Evolutionary conservation across 23 tunicate species (phyloP).

Genomic region (Ciona savignyi): DNA sequence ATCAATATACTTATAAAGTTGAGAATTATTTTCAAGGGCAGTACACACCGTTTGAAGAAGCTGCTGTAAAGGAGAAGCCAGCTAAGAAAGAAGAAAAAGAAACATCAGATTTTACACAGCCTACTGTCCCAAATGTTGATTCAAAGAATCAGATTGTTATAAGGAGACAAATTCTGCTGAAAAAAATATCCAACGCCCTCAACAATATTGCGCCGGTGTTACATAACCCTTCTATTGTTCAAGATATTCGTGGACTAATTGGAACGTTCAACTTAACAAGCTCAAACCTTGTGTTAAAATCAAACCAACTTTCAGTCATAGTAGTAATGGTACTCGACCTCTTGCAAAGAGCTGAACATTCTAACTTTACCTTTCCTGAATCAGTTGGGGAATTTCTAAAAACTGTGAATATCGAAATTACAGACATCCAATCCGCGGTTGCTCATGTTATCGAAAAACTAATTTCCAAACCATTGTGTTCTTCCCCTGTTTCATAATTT

Average conservation of each 20-base stretch:
- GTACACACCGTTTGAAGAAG: neutral
- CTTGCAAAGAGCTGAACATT: neutral
- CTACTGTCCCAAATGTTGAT: neutral
- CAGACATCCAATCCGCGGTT: neutral
- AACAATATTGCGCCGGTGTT: neutral
- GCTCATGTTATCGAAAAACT: neutral
- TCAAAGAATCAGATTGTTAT: neutral
- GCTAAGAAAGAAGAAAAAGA: neutral
- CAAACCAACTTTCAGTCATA: neutral
- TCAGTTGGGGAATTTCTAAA: neutral
- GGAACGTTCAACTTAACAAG: neutral
- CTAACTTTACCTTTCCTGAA: neutral
- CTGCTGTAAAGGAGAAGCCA: neutral
- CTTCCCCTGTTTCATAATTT: no score
- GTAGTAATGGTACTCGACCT: neutral
- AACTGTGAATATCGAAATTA: neutral
- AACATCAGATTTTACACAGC: neutral
- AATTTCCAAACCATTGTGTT: neutral
- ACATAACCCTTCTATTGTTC: neutral
- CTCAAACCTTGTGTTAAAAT: neutral
- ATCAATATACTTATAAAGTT: neutral
- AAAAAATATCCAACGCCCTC: neutral
- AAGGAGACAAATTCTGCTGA: neutral
- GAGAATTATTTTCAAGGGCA: neutral
- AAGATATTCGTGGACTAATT: neutral